Evolutionary conservation across 1,140 invertebrate genomes (phyloP).

Genomic region (Acromyrmex echinatior): DNA sequence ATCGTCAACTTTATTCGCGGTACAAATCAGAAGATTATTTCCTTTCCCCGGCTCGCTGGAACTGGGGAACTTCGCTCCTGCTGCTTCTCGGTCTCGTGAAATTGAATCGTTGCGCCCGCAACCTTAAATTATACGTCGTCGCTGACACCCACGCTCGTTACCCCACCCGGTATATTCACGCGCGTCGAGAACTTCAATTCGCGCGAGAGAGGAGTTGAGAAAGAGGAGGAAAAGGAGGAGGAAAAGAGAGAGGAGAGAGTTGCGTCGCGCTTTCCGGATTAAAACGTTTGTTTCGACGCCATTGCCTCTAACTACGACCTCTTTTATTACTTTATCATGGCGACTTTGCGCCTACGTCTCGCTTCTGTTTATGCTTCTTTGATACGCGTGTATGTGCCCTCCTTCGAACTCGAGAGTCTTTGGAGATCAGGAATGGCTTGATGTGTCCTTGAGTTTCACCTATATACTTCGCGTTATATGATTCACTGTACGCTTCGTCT

Average conservation of each 20-base stretch:
- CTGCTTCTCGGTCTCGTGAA: constrained; percentile 74
- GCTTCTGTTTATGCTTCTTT: constrained; percentile 35
- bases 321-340: constrained; percentile 70
- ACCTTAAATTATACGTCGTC: constrained; percentile 80
- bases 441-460: not conserved
- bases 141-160: constrained; percentile 74
- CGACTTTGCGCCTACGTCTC: constrained; percentile 58
- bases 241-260: not conserved
- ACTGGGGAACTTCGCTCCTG: constrained; percentile 29
- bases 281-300: constrained; percentile 76
- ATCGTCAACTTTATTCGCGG: constrained; percentile 74
- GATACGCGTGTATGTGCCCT: constrained; percentile 22
- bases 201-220: constrained; percentile 8
- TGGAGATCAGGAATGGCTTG: not conserved
- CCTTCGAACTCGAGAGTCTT: constrained; percentile 55
- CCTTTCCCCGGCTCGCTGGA: constrained; percentile 28
- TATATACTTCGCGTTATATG: not conserved
- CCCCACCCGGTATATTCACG: constrained; percentile 68
- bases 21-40: constrained; percentile 78
- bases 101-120: constrained; percentile 78
- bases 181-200: constrained; percentile 57
- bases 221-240: not conserved
- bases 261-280: constrained; percentile 70
- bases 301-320: constrained; percentile 65
- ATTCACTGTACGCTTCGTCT: not conserved